Conservation (phyloP, 1,140 invertebrate species). For the Drosophila tani region DNA sequence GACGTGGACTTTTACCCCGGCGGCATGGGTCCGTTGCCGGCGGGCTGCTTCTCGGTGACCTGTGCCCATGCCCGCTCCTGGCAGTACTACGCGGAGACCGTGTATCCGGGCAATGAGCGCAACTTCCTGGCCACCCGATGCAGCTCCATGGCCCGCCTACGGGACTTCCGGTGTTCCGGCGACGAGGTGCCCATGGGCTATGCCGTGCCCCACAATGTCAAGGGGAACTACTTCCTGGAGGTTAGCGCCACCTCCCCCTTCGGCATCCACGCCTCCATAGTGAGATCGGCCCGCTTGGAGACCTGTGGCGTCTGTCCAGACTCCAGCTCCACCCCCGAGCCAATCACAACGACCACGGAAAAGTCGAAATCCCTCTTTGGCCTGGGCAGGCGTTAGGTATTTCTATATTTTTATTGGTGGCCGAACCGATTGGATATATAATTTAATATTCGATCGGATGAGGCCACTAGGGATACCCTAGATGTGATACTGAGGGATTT, state of each 20-base stretch:
- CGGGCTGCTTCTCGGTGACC: conserved; percentile 85
- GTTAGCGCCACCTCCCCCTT: conserved; percentile 56
- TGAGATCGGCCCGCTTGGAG: neutral
- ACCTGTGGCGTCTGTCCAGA: conserved; percentile 54
- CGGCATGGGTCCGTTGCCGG: conserved; percentile 79
- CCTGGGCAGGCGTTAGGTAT: neutral
- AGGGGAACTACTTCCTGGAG: conserved; percentile 79
- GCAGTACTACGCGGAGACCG: conserved; percentile 87
- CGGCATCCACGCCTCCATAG: conserved; percentile 25
- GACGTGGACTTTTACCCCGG: conserved; percentile 91
- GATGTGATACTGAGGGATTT: conserved; percentile 1
- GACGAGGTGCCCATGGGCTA: conserved; percentile 75
- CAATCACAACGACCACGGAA: neutral
- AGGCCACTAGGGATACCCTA: neutral
- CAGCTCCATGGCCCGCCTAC: conserved; percentile 58
- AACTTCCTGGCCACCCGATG: conserved; percentile 75
- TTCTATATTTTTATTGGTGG: conserved; percentile 9
- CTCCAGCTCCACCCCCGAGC: neutral
- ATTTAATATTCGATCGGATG: conserved; percentile 14
- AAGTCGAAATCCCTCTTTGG: conserved; percentile 1
- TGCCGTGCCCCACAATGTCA: conserved; percentile 39
- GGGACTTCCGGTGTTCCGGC: conserved; percentile 55
- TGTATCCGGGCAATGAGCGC: conserved; percentile 84
- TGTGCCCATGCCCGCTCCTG: conserved; percentile 89
- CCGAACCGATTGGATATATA: conserved; percentile 8